These are phyloP conservation scores for Paralichthys olivaceus DNA, from an alignment of 2,113 vertebrate genomes.

Conservation along the genomic window DNA sequence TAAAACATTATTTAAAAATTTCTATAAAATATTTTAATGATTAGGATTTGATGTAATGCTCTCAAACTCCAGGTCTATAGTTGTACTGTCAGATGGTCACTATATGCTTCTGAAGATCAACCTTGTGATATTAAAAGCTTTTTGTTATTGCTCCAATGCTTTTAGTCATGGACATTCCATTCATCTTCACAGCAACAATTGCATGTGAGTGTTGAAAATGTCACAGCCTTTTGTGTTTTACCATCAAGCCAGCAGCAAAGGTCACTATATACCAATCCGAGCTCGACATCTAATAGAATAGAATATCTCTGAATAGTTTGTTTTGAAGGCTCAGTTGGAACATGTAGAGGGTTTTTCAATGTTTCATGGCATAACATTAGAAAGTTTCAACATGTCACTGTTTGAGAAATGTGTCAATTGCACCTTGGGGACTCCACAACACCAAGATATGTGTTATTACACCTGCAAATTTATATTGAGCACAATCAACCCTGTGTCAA, in stretches of 20 bases:
- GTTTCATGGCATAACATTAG: slow-evolving; percentile 5
- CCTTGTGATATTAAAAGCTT: not conserved
- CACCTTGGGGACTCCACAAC: not conserved
- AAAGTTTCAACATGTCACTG: slow-evolving; percentile 5
- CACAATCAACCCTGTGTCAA: slow-evolving; percentile 16
- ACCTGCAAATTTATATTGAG: slow-evolving; percentile 22
- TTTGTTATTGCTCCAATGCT: not conserved
- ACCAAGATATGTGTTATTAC: slow-evolving; percentile 15
- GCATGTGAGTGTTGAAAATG: slow-evolving; percentile 36
- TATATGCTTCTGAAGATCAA: slow-evolving; percentile 18
- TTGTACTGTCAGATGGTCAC: not conserved
- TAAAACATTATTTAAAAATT: no score
- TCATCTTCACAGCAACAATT: slow-evolving; percentile 9
- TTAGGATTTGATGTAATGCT: not conserved
- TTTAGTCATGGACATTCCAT: not conserved
- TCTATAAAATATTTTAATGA: no score
- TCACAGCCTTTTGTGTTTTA: slow-evolving; percentile 34
- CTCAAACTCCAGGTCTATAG: not conserved
- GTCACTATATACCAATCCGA: not conserved
- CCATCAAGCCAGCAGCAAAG: slow-evolving; percentile 25
- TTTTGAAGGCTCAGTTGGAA: no score
- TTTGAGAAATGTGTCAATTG: slow-evolving; percentile 36
- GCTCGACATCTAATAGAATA: not conserved
- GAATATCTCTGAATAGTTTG: no score
- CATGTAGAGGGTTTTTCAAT: not conserved